Percentiles rank a stretch among this genome's conserved stretches.
Evolutionary conservation across 1,140 invertebrate species (phyloP).

Genomic region (Nasonia giraulti): DNA sequence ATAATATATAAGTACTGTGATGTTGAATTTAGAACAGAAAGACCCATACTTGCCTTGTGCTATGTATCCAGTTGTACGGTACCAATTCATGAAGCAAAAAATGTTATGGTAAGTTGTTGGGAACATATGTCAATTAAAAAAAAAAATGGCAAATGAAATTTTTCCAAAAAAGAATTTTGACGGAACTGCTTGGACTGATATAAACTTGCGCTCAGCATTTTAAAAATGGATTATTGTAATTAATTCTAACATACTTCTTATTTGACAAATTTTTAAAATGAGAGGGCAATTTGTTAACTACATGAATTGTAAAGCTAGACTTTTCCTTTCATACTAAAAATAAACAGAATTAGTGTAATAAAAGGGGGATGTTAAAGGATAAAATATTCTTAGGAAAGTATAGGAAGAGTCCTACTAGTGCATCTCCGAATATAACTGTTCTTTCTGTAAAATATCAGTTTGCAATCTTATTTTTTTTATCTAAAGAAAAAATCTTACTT

Average conservation of each 20-base stretch:
- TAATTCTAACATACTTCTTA: background rate
- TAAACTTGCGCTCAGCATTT: conserved; percentile 18
- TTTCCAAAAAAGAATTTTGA: conserved; percentile 5
- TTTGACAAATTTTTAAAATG: conserved; percentile 1
- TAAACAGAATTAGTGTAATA: background rate
- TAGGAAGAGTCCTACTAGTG: background rate
- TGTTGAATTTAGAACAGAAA: conserved; percentile 47
- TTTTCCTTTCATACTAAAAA: background rate
- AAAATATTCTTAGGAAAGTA: background rate
- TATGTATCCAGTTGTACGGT: conserved; percentile 71
- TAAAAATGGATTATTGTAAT: background rate
- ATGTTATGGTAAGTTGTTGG: conserved; percentile 54
- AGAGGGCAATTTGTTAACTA: conserved; percentile 24
- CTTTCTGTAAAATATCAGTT: conserved; percentile 28
- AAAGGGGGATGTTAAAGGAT: conserved; percentile 8
- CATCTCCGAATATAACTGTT: background rate
- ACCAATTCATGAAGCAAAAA: conserved; percentile 70
- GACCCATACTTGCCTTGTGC: conserved; percentile 72
- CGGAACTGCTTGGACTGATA: background rate
- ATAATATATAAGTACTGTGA: conserved; percentile 43
- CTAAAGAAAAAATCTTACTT: conserved; percentile 79
- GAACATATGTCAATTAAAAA: conserved; percentile 25
- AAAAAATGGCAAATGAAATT: conserved; percentile 11
- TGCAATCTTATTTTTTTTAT: conserved; percentile 17
- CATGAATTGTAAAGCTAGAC: conserved; percentile 9